phyloP scores from a whole-genome alignment of 2,888 invertebrate genomes.

The Cheilosia scutellata region DNA sequence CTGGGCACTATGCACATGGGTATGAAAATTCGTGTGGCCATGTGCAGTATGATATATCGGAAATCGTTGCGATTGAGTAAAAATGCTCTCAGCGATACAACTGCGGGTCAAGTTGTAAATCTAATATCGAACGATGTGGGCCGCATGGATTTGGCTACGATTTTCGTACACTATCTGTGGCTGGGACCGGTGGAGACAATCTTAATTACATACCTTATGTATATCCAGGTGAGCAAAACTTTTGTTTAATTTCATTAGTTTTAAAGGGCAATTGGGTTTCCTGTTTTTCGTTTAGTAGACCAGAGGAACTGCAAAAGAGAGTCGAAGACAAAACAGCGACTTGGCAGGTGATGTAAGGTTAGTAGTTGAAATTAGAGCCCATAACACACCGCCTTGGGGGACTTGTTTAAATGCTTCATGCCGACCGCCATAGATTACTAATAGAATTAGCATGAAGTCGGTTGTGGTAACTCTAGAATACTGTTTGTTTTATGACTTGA shows the following conservation, averaged over 20 bases:
- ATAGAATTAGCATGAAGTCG: no score
- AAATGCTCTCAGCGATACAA: constrained; percentile 90
- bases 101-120: constrained; percentile 92
- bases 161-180: constrained; percentile 96
- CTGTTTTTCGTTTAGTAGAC: background rate
- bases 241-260: background rate
- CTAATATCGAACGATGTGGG: constrained; percentile 98
- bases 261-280: background rate
- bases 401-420: no score
- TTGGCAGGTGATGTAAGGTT: no score
- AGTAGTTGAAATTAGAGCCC: no score
- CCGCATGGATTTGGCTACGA: constrained; percentile 86
- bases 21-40: constrained; percentile 88
- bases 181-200: constrained; percentile 93
- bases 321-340: no score
- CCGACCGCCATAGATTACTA: no score
- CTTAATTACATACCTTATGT: constrained; percentile 92
- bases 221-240: constrained; percentile 85
- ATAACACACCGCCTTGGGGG: no score
- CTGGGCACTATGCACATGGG: constrained; percentile 89
- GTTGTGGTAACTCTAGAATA: no score
- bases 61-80: constrained; percentile 88
- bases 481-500: no score
- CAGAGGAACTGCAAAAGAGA: no score
- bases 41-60: constrained; percentile 89